Evolutionary conservation across 1,140 invertebrate genomes (phyloP).

Genomic region (Zophobas atratus): DNA sequence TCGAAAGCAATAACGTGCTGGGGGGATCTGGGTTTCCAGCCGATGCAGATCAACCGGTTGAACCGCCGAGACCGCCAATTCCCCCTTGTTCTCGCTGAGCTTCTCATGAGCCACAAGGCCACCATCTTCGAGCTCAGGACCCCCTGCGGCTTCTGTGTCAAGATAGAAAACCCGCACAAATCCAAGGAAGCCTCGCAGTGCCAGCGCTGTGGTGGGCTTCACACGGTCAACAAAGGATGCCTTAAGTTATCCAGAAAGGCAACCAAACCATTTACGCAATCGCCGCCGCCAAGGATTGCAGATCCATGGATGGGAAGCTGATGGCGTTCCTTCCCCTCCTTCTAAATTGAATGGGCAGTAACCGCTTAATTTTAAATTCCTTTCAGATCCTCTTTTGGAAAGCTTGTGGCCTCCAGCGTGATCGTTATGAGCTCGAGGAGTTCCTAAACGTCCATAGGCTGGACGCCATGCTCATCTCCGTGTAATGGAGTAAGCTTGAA

Average conservation of each 20-base stretch:
- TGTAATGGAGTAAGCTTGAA: no score
- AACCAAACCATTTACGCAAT: no score
- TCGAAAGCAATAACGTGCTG: neutral
- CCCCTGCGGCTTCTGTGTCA: neutral
- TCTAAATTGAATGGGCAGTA: no score
- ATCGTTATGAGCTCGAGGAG: neutral
- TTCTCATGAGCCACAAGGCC: neutral
- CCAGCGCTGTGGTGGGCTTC: constrained; percentile 13
- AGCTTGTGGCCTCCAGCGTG: neutral
- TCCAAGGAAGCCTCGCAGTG: neutral
- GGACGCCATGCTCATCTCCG: neutral
- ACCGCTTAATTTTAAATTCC: neutral
- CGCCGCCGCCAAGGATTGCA: no score
- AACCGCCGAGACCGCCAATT: neutral
- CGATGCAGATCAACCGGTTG: neutral
- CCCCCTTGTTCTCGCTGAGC: neutral
- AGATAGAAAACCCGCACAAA: neutral
- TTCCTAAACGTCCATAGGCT: neutral
- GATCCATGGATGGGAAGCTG: neutral
- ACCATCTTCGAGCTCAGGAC: neutral
- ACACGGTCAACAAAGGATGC: constrained; percentile 16
- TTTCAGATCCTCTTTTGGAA: neutral
- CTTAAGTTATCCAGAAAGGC: neutral
- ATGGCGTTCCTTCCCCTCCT: neutral
- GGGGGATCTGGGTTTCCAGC: neutral